phyloP scores from a whole-genome alignment of 1,140 invertebrate genomes.

The Galleria mellonella region DNA sequence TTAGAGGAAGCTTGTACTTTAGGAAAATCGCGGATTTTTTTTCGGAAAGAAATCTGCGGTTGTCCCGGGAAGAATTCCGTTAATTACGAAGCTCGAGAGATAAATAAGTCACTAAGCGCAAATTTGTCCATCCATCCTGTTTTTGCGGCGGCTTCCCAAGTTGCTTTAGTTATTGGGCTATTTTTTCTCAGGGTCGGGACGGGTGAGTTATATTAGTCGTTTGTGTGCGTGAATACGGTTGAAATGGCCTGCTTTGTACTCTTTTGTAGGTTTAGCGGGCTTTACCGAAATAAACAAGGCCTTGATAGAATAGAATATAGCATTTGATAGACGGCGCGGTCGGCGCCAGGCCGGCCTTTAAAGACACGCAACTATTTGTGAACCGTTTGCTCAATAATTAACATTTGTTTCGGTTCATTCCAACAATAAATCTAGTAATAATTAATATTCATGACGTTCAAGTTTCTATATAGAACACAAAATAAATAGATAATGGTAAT shows the following conservation, averaged over 20 bases:
- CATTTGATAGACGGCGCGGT: too few relatives aligned
- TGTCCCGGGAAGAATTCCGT: constrained; percentile 36
- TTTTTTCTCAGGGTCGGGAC: constrained; percentile 35
- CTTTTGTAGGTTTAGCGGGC: constrained; percentile 16
- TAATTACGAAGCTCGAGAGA: constrained; percentile 50
- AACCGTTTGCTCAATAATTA: too few relatives aligned
- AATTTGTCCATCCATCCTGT: constrained; percentile 56
- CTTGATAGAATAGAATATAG: too few relatives aligned
- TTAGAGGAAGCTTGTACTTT: constrained; percentile 30
- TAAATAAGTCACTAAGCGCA: constrained; percentile 59
- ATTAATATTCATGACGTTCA: too few relatives aligned
- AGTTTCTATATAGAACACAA: too few relatives aligned
- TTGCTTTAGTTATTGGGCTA: constrained; percentile 46
- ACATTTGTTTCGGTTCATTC: too few relatives aligned
- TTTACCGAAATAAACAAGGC: too few relatives aligned
- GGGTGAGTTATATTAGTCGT: constrained; percentile 49
- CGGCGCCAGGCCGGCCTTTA: too few relatives aligned
- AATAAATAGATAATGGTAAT: too few relatives aligned
- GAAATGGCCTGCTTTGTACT: constrained; percentile 35
- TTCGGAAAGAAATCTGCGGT: constrained; percentile 39
- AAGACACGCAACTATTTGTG: too few relatives aligned
- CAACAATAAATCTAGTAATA: too few relatives aligned
- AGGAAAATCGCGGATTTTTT: constrained; percentile 17
- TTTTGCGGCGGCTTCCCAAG: constrained; percentile 38
- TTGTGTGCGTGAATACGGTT: constrained; percentile 40